Conservation (phyloP, 2,113 vertebrate genomes). For the Micronycteris hirsuta region DNA sequence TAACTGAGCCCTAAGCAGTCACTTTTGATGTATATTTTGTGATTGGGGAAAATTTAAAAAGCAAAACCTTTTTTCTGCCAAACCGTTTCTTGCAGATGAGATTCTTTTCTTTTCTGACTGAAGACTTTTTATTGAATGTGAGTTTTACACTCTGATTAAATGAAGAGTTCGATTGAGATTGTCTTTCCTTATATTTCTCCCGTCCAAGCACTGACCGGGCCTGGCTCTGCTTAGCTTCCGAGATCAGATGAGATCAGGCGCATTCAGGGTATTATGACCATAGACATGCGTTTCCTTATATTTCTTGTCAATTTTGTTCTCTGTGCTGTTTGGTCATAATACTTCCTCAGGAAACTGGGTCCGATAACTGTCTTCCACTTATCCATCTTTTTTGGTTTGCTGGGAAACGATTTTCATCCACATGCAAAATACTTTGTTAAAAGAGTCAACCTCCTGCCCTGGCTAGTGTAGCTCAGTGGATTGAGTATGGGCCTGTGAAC, state of each 20-base stretch:
- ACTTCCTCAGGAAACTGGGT: conserved; percentile 39
- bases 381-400: conserved; percentile 26
- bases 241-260: too few relatives aligned
- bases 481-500: too few relatives aligned
- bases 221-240: too few relatives aligned
- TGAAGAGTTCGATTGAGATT: not conserved
- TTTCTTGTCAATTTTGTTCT: conserved; percentile 13
- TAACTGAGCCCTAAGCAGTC: conserved; percentile 31
- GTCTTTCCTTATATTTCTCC: not conserved
- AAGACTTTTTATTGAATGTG: conserved; percentile 34
- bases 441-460: conserved; percentile 8
- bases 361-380: conserved; percentile 34
- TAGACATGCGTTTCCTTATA: not conserved
- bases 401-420: conserved; percentile 21
- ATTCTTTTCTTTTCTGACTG: conserved; percentile 37
- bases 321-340: conserved; percentile 21
- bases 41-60: conserved; percentile 23
- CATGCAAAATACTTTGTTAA: conserved; percentile 26
- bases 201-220: too few relatives aligned
- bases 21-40: conserved; percentile 64
- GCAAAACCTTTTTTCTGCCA: not conserved
- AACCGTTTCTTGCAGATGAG: conserved; percentile 36
- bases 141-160: conserved; percentile 39
- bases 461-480: too few relatives aligned
- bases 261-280: not conserved